Percentiles rank a stretch among this genome's conserved stretches.
phyloP scores from a whole-genome alignment of 2,797 vertebrate species.

The Gambelia wislizenii region DNA sequence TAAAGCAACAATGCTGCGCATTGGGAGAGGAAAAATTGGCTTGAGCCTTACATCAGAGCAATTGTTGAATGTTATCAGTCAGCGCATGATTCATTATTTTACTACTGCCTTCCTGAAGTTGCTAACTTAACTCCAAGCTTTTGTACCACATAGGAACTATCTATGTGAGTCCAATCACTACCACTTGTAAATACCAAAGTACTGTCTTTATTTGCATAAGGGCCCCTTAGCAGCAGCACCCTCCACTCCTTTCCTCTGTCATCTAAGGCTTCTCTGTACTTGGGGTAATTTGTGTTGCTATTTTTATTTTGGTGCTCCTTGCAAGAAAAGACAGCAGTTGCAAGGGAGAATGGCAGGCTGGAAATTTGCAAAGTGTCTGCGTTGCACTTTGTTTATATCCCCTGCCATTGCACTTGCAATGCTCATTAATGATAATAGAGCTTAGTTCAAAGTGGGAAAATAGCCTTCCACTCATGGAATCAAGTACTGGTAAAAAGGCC shows the following conservation, averaged over 20 bases:
- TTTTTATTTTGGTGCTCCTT: constrained; percentile 56
- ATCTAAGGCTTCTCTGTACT: not conserved
- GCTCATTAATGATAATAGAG: constrained; percentile 75
- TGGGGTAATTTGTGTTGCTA: constrained; percentile 61
- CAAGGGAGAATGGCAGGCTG: constrained; percentile 54
- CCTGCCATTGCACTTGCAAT: constrained; percentile 52
- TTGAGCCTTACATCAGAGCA: constrained; percentile 62
- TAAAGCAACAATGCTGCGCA: constrained; percentile 67
- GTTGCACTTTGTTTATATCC: constrained; percentile 62
- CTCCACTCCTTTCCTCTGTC: constrained; percentile 18
- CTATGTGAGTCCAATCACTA: constrained; percentile 43
- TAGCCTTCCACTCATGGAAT: constrained; percentile 65
- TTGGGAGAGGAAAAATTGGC: constrained; percentile 47
- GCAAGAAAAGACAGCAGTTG: constrained; percentile 21
- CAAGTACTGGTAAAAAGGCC: constrained; percentile 60
- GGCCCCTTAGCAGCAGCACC: constrained; percentile 15
- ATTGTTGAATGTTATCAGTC: constrained; percentile 74
- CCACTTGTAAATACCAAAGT: constrained; percentile 47
- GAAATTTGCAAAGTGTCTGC: constrained; percentile 68
- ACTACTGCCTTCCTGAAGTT: constrained; percentile 60
- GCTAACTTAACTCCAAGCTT: constrained; percentile 52
- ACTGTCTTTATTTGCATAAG: constrained; percentile 59
- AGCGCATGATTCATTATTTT: constrained; percentile 70
- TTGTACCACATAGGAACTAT: constrained; percentile 15
- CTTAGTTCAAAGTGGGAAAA: constrained; percentile 72